Percentiles rank a stretch among this genome's conserved stretches.
Conservation (phyloP, 2,888 invertebrate species). For the Diarsia mendica region DNA sequence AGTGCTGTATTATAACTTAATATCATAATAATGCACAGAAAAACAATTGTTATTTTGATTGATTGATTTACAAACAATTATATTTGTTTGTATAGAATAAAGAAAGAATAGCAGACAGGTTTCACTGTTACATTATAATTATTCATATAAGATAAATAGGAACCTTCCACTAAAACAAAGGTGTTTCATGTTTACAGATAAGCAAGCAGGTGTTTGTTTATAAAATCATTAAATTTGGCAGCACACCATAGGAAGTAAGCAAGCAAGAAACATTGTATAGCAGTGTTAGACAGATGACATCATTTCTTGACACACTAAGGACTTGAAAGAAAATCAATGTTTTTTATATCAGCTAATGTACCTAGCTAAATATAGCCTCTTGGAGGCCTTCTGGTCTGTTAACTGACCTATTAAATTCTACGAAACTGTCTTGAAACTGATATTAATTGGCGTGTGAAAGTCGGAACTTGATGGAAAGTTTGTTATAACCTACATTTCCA, state of each 20-base stretch:
- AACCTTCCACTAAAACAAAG: constrained; percentile 1
- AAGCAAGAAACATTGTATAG: constrained; percentile 16
- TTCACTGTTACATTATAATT: not conserved
- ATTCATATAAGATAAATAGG: not conserved
- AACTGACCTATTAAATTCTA: constrained; percentile 1
- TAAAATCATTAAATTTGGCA: constrained; percentile 46
- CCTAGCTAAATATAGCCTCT: constrained; percentile 20
- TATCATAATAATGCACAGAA: no score
- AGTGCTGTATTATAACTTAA: no score
- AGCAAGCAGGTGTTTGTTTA: constrained; percentile 38
- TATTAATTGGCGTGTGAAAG: constrained; percentile 6
- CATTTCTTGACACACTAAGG: constrained; percentile 42
- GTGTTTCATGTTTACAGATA: constrained; percentile 24
- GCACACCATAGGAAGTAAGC: constrained; percentile 33
- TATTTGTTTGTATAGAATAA: no score
- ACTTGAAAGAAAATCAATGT: constrained; percentile 32
- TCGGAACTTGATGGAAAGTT: constrained; percentile 2
- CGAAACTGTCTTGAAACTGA: not conserved
- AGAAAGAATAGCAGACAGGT: not conserved
- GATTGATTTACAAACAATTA: no score
- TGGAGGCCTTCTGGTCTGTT: not conserved
- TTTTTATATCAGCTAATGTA: constrained; percentile 7
- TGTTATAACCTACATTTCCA: not conserved
- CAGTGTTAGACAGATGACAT: constrained; percentile 39
- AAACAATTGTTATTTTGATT: no score